Base-by-base conservation (phyloP, 1,140 invertebrate species). In the Tenebrio molitor region DNA sequence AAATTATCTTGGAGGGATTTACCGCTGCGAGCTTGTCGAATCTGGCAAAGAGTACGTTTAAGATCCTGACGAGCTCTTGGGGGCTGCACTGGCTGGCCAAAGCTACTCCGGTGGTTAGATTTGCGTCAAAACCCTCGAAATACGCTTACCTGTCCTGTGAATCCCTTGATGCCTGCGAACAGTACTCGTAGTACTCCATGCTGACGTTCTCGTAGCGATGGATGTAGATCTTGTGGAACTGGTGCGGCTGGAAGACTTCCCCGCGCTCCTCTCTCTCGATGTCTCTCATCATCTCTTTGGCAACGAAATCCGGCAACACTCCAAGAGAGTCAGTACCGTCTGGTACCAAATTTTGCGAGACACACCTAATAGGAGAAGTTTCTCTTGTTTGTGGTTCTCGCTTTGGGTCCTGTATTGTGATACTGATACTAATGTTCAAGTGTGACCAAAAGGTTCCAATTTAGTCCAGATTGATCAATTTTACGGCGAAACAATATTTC, bases 131-230 rank as follows among this genome's bases (percentile, higher is more conserved):
- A n/a, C n/a, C n/a, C n/a, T n/a, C n/a, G n/a, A n/a, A n/a, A n/a
- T n/a, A n/a, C n/a, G n/a, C n/a, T n/a, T n/a, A n/a, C n/a, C n/a
- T n/a, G 84, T 95, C 94, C 94, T 69, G 97, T 98, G 79, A 98
- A 98, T 64, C 96, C 96, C 85, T 98, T 98, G 78, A 99, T 99
- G 81, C 99, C 98, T 8, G 98, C 97, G 83, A 98, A 99, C 0
- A 99, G 86, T 79, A n/a, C n/a, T n/a, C n/a, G n/a, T n/a, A n/a
- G n/a, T n/a, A n/a, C n/a, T n/a, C n/a, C n/a, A 99, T 99, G 82
- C 95, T 98, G 62, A 99, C 98, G 81, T 98, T 93, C 79, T 99
- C 94, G 82, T 99, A 97, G 46, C 95, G 90, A 82, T 98, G 96
- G 63, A 99, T 96, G 84, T 99, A 99, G 69, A 99, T 95, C 80